Conservation (phyloP, 1,140 invertebrate genomes). For the Drosophila rufa region DNA sequence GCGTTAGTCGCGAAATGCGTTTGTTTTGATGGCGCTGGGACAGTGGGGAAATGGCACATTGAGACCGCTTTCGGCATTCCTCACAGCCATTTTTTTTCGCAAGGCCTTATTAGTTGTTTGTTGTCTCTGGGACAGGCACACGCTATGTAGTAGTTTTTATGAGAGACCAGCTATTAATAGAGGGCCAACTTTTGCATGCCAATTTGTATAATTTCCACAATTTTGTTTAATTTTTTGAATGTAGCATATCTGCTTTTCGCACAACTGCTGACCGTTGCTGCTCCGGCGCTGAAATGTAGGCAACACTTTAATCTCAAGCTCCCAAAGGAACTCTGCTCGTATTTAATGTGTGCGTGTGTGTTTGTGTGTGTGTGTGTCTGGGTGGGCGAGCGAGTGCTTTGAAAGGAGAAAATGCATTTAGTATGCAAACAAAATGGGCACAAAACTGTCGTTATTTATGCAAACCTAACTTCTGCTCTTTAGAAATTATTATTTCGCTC, state of each 20-base stretch:
- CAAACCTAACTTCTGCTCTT: constrained; percentile 80
- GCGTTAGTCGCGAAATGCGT: constrained; percentile 69
- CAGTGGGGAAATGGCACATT: constrained; percentile 64
- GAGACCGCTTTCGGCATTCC: constrained; percentile 40
- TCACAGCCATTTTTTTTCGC: constrained; percentile 12
- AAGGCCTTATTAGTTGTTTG: constrained; percentile 62
- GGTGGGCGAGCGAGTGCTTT: constrained; percentile 29
- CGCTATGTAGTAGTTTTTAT: constrained; percentile 28
- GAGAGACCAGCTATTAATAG: constrained; percentile 35
- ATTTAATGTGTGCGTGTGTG: constrained; percentile 37
- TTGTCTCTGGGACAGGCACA: constrained; percentile 50
- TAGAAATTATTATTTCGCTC: constrained; percentile 79
- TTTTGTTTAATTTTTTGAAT: constrained; percentile 54
- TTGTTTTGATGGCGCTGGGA: constrained; percentile 58
- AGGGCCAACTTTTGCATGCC: constrained; percentile 30
- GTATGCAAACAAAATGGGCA: constrained; percentile 71
- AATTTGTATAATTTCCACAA: constrained; percentile 54
- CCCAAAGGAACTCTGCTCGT: constrained; percentile 11
- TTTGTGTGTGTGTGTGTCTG: constrained; percentile 2
- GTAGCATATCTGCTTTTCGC: not conserved
- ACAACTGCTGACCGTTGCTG: constrained; percentile 10
- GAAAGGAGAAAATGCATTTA: constrained; percentile 62
- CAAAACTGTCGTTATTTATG: constrained; percentile 79
- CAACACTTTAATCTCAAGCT: constrained; percentile 41
- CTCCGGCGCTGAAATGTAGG: constrained; percentile 23